These are phyloP conservation scores for Musca domestica DNA, from an alignment of 1,140 invertebrate genomes.

Conservation along the genomic window DNA sequence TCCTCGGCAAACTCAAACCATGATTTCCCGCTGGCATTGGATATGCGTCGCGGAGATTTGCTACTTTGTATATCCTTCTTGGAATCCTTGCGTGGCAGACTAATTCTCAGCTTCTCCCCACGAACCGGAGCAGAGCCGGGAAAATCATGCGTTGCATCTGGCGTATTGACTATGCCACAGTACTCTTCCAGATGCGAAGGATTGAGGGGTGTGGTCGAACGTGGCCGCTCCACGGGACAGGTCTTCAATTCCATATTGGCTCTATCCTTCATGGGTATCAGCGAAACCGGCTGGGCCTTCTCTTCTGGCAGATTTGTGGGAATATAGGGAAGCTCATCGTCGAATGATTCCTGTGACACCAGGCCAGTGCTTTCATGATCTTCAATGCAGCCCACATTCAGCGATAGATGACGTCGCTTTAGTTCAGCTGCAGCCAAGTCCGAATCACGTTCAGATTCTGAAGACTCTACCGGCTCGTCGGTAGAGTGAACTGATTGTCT, in stretches of 20 bases:
- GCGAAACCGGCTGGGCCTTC: constrained; percentile 74
- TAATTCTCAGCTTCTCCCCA: constrained; percentile 68
- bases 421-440: constrained; percentile 55
- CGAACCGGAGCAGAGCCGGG: constrained; percentile 36
- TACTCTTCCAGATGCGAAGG: constrained; percentile 76
- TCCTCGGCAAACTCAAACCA: constrained; percentile 67
- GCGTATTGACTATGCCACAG: constrained; percentile 35
- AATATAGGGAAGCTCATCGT: constrained; percentile 83
- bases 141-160: constrained; percentile 23
- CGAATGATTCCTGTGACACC: constrained; percentile 78
- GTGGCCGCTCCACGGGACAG: constrained; percentile 81
- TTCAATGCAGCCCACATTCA: constrained; percentile 53
- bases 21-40: constrained; percentile 56
- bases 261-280: constrained; percentile 76
- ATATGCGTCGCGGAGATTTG: constrained; percentile 56
- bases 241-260: constrained; percentile 68
- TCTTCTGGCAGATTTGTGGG: constrained; percentile 82
- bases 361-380: constrained; percentile 72
- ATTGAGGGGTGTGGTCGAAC: constrained; percentile 80
- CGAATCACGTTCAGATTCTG: constrained; percentile 73
- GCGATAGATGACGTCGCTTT: constrained; percentile 41
- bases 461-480: constrained; percentile 68
- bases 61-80: constrained; percentile 41
- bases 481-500: constrained; percentile 37
- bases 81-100: constrained; percentile 63